Conservation (phyloP, 2,113 vertebrate genomes). For the Neopipo cinnamomea region DNA sequence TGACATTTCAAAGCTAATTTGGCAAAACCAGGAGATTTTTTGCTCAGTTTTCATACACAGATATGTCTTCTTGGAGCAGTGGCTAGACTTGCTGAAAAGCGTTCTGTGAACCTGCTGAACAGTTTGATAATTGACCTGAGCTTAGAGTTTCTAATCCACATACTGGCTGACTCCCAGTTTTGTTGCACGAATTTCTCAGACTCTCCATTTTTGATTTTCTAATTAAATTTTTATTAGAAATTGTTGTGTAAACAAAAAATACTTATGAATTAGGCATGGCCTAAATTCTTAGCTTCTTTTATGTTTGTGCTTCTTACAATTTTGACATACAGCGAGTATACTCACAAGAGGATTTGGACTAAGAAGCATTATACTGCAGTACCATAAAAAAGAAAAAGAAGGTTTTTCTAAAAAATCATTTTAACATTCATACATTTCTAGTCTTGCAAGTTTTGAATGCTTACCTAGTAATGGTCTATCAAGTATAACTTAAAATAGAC, state of each 20-base stretch:
- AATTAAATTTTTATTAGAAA: conserved; percentile 17
- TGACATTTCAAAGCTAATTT: not conserved
- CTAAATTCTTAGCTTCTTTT: conserved; percentile 15
- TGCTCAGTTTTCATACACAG: accelerated
- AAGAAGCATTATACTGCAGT: not conserved
- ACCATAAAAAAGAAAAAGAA: not conserved
- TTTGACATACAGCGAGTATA: not conserved
- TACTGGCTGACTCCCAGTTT: not conserved
- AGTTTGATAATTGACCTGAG: not conserved
- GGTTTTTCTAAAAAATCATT: not conserved
- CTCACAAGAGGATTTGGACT: not conserved
- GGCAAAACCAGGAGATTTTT: not conserved
- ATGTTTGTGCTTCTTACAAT: not conserved
- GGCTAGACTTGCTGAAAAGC: not conserved
- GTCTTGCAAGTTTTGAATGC: conserved; percentile 12
- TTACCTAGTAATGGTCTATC: not conserved
- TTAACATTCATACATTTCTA: not conserved
- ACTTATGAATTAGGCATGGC: conserved; percentile 26
- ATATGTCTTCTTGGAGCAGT: not conserved
- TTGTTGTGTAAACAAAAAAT: conserved; percentile 24
- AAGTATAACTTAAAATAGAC: conserved; percentile 31
- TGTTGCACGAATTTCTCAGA: not conserved
- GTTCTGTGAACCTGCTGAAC: not conserved
- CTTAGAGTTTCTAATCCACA: not conserved
- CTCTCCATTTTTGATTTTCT: conserved; percentile 1